These are phyloP conservation scores for Ceriagrion tenellum DNA, from an alignment of 2,888 invertebrate genomes.

Conservation along the genomic window DNA sequence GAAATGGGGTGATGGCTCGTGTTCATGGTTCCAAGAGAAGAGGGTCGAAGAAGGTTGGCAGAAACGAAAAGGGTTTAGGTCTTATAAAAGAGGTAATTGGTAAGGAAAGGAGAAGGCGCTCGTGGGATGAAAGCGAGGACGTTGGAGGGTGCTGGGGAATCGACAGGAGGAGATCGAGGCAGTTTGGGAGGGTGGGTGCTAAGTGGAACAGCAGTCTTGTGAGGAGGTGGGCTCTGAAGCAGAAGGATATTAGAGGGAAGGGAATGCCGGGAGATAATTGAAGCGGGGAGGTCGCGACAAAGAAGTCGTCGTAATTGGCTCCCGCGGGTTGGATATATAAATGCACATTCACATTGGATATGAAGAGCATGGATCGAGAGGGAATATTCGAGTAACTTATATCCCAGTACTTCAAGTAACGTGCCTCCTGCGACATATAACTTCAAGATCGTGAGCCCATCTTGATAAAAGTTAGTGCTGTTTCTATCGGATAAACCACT, in stretches of 20 bases:
- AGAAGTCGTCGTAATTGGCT: background rate
- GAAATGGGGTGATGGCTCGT: background rate
- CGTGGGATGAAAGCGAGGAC: background rate
- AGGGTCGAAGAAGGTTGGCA: background rate
- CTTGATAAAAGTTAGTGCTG: too few relatives aligned
- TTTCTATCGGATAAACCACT: too few relatives aligned
- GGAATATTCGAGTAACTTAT: too few relatives aligned
- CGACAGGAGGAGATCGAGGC: background rate
- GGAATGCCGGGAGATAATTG: background rate
- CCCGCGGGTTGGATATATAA: background rate
- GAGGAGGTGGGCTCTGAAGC: background rate
- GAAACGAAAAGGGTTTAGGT: background rate
- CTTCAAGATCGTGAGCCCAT: too few relatives aligned
- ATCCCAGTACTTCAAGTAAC: too few relatives aligned
- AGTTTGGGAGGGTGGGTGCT: constrained; percentile 23
- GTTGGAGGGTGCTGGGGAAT: background rate
- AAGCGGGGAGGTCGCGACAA: background rate
- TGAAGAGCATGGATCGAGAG: too few relatives aligned
- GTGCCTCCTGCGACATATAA: too few relatives aligned
- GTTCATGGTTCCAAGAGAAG: background rate
- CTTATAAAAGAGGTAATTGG: background rate
- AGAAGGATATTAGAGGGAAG: constrained; percentile 42
- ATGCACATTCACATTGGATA: background rate
- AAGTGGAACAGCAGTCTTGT: constrained; percentile 41
- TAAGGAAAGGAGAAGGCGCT: background rate